phyloP scores from a whole-genome alignment of 2,888 invertebrate species.

The Drosophila rellima region DNA sequence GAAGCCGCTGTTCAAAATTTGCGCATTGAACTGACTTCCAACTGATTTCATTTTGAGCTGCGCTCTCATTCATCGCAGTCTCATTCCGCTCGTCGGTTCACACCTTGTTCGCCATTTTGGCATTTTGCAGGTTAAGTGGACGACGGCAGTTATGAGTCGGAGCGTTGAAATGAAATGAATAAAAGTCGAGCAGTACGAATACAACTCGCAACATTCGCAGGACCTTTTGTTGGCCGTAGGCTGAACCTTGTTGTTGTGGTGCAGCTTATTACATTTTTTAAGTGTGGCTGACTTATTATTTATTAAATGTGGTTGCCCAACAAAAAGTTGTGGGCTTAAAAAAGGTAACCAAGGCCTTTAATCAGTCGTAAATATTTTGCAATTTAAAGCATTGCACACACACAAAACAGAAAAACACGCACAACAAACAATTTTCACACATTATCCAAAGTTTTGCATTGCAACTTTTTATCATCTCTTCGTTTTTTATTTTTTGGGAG shows the following conservation, averaged over 20 bases:
- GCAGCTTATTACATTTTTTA: constrained; percentile 73
- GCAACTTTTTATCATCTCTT: constrained; percentile 32
- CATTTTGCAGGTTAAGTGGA: constrained; percentile 54
- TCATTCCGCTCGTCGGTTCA: constrained; percentile 32
- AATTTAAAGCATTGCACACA: constrained; percentile 29
- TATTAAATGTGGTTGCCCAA: constrained; percentile 45
- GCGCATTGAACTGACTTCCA: constrained; percentile 32
- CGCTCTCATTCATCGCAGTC: not conserved
- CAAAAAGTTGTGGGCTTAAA: constrained; percentile 19
- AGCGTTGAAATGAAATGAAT: constrained; percentile 46
- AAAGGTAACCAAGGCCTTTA: constrained; percentile 47
- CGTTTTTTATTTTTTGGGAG: constrained; percentile 13
- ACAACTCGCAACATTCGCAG: constrained; percentile 15
- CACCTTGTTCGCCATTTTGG: constrained; percentile 45
- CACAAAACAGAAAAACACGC: constrained; percentile 5
- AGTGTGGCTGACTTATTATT: constrained; percentile 61
- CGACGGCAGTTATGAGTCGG: constrained; percentile 23
- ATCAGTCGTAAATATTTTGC: constrained; percentile 52
- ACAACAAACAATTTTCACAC: constrained; percentile 46
- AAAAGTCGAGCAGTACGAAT: constrained; percentile 39
- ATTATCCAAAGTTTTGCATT: constrained; percentile 46
- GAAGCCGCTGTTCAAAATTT: constrained; percentile 23
- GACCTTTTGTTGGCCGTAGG: constrained; percentile 11
- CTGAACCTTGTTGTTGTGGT: constrained; percentile 24
- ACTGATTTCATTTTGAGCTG: constrained; percentile 50